A percentile compares a stretch with the other conserved stretches of the same genome.
These are phyloP conservation scores for Sialis fuliginosa DNA, from an alignment of 2,888 invertebrate species.

Conservation along the genomic window DNA sequence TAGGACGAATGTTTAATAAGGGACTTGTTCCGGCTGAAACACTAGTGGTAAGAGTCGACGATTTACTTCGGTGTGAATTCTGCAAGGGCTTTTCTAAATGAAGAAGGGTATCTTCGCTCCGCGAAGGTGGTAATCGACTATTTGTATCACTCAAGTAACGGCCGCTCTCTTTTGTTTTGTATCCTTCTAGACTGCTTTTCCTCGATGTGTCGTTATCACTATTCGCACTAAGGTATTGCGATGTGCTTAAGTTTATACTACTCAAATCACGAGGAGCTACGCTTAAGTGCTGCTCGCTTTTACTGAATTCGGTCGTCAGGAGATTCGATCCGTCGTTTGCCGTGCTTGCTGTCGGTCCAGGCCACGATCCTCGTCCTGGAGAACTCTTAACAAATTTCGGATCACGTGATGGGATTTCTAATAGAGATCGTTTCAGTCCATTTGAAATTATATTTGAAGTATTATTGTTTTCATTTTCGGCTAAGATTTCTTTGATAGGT, in stretches of 20 bases:
- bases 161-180: slow-evolving; percentile 13
- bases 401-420: slow-evolving; percentile 53
- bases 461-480: slow-evolving; percentile 21
- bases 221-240: slow-evolving; percentile 35
- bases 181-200: slow-evolving; percentile 21
- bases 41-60: slow-evolving; percentile 34
- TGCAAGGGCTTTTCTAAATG: slow-evolving; percentile 21
- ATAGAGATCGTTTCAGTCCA: slow-evolving; percentile 33
- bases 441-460: slow-evolving; percentile 20
- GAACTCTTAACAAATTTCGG: slow-evolving; percentile 58
- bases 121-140: slow-evolving; percentile 49
- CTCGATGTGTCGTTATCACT: slow-evolving; percentile 22
- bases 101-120: slow-evolving; percentile 61
- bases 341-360: slow-evolving; percentile 42
- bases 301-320: slow-evolving; percentile 54
- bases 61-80: slow-evolving; percentile 14
- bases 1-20: slow-evolving; percentile 32
- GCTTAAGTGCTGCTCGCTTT: slow-evolving; percentile 62
- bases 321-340: slow-evolving; percentile 19
- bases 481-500: slow-evolving; percentile 5
- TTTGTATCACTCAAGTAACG: slow-evolving; percentile 15
- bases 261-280: slow-evolving; percentile 33
- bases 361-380: slow-evolving; percentile 71
- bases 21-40: slow-evolving; percentile 54
- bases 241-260: slow-evolving; percentile 31